Conservation (phyloP, 2,888 invertebrate species). For the Apamea sordens region DNA sequence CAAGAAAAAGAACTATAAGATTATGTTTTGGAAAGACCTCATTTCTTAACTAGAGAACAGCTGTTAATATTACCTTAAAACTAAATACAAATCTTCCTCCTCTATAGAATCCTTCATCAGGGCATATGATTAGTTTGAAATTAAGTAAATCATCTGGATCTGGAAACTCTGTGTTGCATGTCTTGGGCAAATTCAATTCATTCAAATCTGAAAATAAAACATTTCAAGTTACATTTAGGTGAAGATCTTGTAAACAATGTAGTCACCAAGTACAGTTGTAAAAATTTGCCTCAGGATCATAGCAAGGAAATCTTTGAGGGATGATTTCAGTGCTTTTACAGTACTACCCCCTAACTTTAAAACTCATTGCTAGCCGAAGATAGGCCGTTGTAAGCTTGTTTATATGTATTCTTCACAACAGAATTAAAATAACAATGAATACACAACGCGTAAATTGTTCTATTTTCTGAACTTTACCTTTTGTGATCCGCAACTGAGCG, state of each 20-base stretch:
- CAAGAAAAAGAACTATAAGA: background rate
- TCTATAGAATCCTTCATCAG: conserved; percentile 99
- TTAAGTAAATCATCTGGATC: conserved; percentile 98
- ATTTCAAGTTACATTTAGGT: background rate
- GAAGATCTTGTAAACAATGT: conserved; percentile 12
- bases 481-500: conserved; percentile 98
- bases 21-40: background rate
- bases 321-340: background rate
- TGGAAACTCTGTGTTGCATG: conserved; percentile 98
- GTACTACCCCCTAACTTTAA: background rate
- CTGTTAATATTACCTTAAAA: conserved; percentile 92
- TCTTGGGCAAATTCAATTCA: conserved; percentile 99
- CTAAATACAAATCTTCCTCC: conserved; percentile 98
- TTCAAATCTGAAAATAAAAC: conserved; percentile 95
- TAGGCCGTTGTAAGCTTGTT: background rate
- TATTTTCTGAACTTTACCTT: conserved; percentile 92
- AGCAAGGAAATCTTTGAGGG: conserved; percentile 4
- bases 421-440: conserved; percentile 54
- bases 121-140: conserved; percentile 98
- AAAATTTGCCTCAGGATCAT: conserved; percentile 7
- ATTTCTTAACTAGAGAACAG: conserved; percentile 7
- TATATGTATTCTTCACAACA: conserved; percentile 1
- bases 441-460: conserved; percentile 57
- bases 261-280: conserved; percentile 1
- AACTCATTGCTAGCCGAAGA: background rate